Conservation (phyloP, 2,113 vertebrate genomes). For the Damaliscus lunatus region DNA sequence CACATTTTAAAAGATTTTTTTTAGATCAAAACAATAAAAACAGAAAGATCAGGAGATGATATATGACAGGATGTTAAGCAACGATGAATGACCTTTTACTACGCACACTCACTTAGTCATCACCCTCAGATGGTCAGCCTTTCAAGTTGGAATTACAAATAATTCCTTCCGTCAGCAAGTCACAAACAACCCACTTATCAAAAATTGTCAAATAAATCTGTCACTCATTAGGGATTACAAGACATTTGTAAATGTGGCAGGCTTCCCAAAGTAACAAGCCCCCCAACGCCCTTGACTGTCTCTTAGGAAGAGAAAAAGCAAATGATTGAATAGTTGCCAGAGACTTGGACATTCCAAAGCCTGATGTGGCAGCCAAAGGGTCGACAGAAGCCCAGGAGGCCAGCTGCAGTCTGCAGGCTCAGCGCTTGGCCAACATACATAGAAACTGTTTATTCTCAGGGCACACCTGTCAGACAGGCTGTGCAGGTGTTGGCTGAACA, state of each 20-base stretch:
- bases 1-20: slow-evolving; percentile 67
- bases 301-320: slow-evolving; percentile 59
- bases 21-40: slow-evolving; percentile 80
- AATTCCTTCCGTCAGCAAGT: slow-evolving; percentile 78
- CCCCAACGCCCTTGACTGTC: slow-evolving; percentile 72
- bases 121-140: slow-evolving; percentile 76
- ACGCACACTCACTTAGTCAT: slow-evolving; percentile 71
- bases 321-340: slow-evolving; percentile 13
- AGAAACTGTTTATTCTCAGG: slow-evolving; percentile 48
- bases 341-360: slow-evolving; percentile 47
- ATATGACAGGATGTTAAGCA: slow-evolving; percentile 80
- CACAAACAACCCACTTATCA: slow-evolving; percentile 83
- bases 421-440: background rate
- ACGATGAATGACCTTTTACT: slow-evolving; percentile 78
- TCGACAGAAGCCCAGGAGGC: slow-evolving; percentile 41
- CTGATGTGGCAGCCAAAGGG: background rate
- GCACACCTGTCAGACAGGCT: slow-evolving; percentile 60
- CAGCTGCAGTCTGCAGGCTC: slow-evolving; percentile 50
- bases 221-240: slow-evolving; percentile 77
- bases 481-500: slow-evolving; percentile 47
- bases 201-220: slow-evolving; percentile 82
- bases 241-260: slow-evolving; percentile 76
- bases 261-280: slow-evolving; percentile 72
- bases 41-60: slow-evolving; percentile 77
- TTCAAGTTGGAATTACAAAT: slow-evolving; percentile 83